phyloP scores from a whole-genome alignment of 2,888 invertebrate genomes.

The Sympetrum striolatum region DNA sequence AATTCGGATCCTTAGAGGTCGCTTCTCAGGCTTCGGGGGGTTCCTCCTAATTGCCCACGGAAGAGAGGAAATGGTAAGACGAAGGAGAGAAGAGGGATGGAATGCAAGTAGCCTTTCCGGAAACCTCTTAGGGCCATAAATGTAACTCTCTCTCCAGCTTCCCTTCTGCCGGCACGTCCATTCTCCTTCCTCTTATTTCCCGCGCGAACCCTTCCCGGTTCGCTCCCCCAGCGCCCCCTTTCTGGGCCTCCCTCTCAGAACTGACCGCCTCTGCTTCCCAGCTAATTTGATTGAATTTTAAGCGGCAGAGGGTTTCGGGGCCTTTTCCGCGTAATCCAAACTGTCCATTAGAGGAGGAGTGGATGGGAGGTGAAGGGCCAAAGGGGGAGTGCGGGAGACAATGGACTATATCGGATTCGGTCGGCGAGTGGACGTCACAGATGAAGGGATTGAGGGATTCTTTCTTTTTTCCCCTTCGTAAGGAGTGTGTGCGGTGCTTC shows the following conservation, averaged over 20 bases:
- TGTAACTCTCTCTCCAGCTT: constrained; percentile 13
- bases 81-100: not conserved
- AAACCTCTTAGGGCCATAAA: constrained; percentile 40
- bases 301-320: not conserved
- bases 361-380: not conserved
- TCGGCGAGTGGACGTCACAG: constrained; percentile 29
- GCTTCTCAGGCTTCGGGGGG: not conserved
- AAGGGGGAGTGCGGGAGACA: constrained; percentile 1
- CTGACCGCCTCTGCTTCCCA: constrained; percentile 32
- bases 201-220: not conserved
- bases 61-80: not conserved
- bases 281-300: constrained; percentile 43
- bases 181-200: not conserved
- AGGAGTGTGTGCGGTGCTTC: not conserved
- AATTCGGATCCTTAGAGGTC: not conserved
- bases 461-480: not conserved
- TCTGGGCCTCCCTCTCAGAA: not conserved
- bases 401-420: not conserved
- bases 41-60: constrained; percentile 23
- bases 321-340: constrained; percentile 36
- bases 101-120: constrained; percentile 38
- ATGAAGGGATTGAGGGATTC: not conserved
- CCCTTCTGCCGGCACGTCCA: not conserved
- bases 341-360: constrained; percentile 14
- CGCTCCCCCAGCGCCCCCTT: not conserved